Conservation (phyloP, 35 echinoderm and acorn worm species). For the Heliocidaris tuberculata region DNA sequence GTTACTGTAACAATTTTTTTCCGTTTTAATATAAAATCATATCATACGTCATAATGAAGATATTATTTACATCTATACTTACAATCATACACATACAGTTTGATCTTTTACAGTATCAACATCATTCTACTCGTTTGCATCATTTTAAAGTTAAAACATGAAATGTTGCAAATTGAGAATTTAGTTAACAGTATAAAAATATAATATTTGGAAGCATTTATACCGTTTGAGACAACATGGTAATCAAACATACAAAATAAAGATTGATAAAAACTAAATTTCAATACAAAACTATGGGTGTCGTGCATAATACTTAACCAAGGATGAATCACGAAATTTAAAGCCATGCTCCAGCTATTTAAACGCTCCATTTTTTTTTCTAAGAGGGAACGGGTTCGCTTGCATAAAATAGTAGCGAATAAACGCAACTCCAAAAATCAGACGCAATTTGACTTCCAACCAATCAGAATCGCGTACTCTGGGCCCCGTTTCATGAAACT, state of each 20-base stretch:
- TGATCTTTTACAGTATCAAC: slow-evolving; percentile 8
- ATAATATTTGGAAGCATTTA: slow-evolving; percentile 43
- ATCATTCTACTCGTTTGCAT: background rate
- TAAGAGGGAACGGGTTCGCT: background rate
- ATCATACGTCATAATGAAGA: background rate
- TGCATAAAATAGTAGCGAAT: too few species aligned
- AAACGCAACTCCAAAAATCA: too few species aligned
- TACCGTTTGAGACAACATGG: background rate
- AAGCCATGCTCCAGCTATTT: background rate
- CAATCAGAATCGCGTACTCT: too few species aligned
- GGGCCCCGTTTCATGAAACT: too few species aligned
- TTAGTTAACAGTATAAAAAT: slow-evolving; percentile 23
- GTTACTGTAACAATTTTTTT: background rate
- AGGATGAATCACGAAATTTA: background rate
- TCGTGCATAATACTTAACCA: background rate
- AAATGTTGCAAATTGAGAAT: slow-evolving; percentile 37
- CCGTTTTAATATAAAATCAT: background rate
- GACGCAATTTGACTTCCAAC: too few species aligned
- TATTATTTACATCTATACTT: background rate
- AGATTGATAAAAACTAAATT: background rate
- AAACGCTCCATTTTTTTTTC: background rate
- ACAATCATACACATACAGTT: background rate
- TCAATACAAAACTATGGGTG: slow-evolving; percentile 12
- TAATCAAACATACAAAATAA: background rate
- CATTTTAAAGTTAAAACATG: background rate